Conservation (phyloP, 2,888 invertebrate genomes). For the Poecilobothrus nobilitatus region DNA sequence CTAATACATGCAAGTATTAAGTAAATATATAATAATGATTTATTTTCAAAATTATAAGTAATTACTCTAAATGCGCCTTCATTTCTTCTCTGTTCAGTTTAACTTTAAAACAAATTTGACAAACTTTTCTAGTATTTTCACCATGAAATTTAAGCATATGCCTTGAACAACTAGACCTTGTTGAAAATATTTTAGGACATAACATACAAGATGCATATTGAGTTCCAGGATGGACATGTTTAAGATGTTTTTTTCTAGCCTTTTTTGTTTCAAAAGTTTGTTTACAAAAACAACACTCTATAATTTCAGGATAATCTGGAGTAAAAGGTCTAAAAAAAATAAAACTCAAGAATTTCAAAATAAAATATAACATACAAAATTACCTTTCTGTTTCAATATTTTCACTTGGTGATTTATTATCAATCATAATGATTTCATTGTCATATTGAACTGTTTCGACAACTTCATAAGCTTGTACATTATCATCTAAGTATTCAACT, state of each 20-base stretch:
- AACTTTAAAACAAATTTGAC: background rate
- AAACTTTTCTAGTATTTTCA: background rate
- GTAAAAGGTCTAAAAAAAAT: background rate
- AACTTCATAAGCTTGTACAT: slow-evolving; percentile 3
- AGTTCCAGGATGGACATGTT: background rate
- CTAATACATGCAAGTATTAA: too few species aligned
- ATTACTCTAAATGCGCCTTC: background rate
- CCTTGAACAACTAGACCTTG: background rate
- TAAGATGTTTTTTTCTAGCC: background rate
- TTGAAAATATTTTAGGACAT: background rate
- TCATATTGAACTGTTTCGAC: background rate
- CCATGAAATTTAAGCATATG: background rate
- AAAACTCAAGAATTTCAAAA: background rate
- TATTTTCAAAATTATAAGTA: too few species aligned
- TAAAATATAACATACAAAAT: background rate
- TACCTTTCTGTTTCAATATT: background rate
- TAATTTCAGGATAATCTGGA: background rate
- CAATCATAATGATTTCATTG: background rate
- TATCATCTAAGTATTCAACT: background rate
- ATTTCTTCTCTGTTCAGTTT: background rate
- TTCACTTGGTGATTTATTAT: background rate
- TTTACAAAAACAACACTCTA: background rate
- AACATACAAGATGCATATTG: background rate
- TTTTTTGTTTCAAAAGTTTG: slow-evolving; percentile 4
- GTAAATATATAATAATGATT: too few species aligned